Conservation (phyloP, 30 jellyfish, hydroid and myxozoan species). For the Sanderia malayensis region DNA sequence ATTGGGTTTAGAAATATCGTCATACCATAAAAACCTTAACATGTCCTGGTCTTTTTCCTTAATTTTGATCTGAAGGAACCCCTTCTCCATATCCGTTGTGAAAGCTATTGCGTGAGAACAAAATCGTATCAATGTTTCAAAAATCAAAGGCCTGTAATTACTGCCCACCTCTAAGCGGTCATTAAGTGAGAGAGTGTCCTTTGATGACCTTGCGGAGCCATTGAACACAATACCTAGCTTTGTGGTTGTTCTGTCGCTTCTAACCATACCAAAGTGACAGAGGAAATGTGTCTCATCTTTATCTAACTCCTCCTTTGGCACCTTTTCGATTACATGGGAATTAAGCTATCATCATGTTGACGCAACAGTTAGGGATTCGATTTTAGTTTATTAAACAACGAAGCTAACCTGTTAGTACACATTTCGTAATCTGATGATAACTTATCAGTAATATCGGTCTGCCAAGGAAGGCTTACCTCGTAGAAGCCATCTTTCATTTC, state of each 20-base stretch:
- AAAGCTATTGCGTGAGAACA: slow-evolving; percentile 37
- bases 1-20: no score
- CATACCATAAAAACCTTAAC: slow-evolving; percentile 56
- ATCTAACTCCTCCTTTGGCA: slow-evolving; percentile 25
- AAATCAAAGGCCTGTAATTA: slow-evolving; percentile 39
- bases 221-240: slow-evolving; percentile 50
- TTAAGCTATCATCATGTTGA: no score
- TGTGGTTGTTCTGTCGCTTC: slow-evolving; percentile 37
- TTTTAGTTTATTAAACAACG: slow-evolving; percentile 19
- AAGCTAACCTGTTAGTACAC: slow-evolving; percentile 6
- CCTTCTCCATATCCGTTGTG: slow-evolving; percentile 52
- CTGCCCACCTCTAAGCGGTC: slow-evolving; percentile 36
- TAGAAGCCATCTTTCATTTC: slow-evolving; percentile 3
- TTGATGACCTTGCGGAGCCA: slow-evolving; percentile 42
- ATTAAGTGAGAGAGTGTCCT: slow-evolving; percentile 25
- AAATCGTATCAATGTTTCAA: slow-evolving; percentile 51
- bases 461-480: slow-evolving; percentile 61
- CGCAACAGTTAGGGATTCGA: slow-evolving; percentile 7
- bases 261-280: slow-evolving; percentile 50
- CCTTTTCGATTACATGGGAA: slow-evolving; percentile 47
- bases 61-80: slow-evolving; percentile 40
- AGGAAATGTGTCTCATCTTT: slow-evolving; percentile 20
- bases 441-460: slow-evolving; percentile 10
- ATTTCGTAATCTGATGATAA: slow-evolving; percentile 21
- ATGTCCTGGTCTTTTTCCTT: slow-evolving; percentile 28